A percentile compares a stretch with the other conserved stretches of the same genome.
These are phyloP conservation scores for Catostylus mosaicus DNA, from an alignment of 30 jellyfish, hydroid and myxozoan species.

Conservation along the genomic window DNA sequence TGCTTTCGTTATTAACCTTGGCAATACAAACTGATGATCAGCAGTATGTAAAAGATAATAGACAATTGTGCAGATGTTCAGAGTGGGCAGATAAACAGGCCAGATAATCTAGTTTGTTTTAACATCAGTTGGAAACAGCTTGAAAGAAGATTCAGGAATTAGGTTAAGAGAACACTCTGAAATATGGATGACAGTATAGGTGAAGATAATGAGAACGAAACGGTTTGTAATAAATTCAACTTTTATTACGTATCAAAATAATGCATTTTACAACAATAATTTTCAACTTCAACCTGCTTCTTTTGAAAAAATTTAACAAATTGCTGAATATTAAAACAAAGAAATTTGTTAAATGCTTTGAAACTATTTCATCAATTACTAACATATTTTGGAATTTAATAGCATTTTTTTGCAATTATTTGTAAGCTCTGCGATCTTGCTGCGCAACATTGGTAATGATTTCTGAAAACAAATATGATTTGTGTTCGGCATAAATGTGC, in stretches of 20 bases:
- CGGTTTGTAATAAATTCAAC: neutral
- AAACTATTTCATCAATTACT: no score
- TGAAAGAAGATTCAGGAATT: no score
- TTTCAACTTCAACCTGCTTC: neutral
- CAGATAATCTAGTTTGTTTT: conserved; percentile 3
- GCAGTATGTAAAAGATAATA: neutral
- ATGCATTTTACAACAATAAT: neutral
- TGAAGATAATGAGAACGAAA: neutral
- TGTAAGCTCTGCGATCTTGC: no score
- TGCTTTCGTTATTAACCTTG: neutral
- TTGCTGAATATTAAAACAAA: neutral
- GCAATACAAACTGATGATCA: neutral
- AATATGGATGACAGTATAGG: neutral
- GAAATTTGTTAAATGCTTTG: no score
- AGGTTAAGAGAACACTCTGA: neutral
- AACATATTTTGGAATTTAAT: no score
- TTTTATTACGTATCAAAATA: neutral
- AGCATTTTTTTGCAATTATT: no score
- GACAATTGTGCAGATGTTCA: conserved; percentile 13
- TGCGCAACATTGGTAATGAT: no score
- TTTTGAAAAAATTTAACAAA: no score
- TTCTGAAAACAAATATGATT: no score
- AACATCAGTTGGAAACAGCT: neutral
- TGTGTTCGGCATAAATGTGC: no score
- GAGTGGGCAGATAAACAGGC: conserved; percentile 23